These are phyloP conservation scores for Dermatemys mawii DNA, from an alignment of 2,113 vertebrate genomes.

Conservation along the genomic window DNA sequence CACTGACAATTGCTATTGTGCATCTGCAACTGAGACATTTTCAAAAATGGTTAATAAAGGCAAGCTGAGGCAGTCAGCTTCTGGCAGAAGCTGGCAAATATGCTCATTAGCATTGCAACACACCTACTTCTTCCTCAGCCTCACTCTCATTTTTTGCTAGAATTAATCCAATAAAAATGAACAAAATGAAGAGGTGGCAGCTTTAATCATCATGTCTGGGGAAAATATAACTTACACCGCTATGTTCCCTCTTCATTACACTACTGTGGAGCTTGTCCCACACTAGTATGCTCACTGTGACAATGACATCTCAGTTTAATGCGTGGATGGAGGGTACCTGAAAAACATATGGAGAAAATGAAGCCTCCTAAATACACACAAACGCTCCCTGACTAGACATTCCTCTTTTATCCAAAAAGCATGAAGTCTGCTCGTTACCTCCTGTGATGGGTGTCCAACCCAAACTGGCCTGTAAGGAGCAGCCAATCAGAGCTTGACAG, in stretches of 20 bases:
- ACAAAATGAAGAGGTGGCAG: background rate
- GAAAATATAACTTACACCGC: background rate
- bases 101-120: constrained; percentile 44
- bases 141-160: background rate
- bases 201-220: background rate
- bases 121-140: background rate
- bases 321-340: background rate
- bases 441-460: background rate
- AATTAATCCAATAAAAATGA: background rate
- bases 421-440: background rate
- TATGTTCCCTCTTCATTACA: background rate
- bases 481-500: too few relatives aligned
- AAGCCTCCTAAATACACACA: background rate
- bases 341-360: background rate
- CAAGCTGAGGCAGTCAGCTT: constrained; percentile 3
- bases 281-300: background rate
- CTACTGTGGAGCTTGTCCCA: background rate
- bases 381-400: background rate
- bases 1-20: constrained; percentile 58
- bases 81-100: constrained; percentile 33
- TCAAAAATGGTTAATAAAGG: constrained; percentile 52
- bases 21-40: constrained; percentile 61
- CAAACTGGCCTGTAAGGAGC: too few relatives aligned
- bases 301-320: background rate
- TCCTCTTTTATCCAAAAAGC: background rate